Conservation (phyloP, 2,113 vertebrate genomes). For the Stomatorhinus ivindoensis region DNA sequence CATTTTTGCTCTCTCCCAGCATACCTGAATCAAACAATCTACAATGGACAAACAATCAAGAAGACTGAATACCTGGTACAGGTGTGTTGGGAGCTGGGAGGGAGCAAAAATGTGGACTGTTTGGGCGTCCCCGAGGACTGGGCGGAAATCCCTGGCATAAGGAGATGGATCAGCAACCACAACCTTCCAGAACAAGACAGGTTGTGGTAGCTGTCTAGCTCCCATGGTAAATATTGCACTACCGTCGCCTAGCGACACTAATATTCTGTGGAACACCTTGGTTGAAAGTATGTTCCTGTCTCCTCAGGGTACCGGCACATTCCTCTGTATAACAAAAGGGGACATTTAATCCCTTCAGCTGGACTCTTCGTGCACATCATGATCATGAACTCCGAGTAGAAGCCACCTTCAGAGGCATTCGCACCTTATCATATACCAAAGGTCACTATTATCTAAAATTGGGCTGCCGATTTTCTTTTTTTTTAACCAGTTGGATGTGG, state of each 20-base stretch:
- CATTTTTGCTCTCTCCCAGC: background rate
- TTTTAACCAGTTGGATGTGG: background rate
- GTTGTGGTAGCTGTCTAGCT: background rate
- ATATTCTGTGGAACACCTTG: background rate
- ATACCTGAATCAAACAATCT: background rate
- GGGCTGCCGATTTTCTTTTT: background rate
- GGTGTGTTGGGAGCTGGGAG: background rate
- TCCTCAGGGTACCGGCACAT: conserved; percentile 84
- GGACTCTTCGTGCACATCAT: conserved; percentile 78
- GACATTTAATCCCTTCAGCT: conserved; percentile 71
- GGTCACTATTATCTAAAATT: background rate
- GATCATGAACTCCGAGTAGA: conserved; percentile 52
- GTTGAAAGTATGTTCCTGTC: conserved; percentile 9
- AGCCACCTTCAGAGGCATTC: background rate
- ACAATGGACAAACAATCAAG: background rate
- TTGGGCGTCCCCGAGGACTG: background rate
- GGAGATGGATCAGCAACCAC: background rate
- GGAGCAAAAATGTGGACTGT: background rate
- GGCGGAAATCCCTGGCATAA: background rate
- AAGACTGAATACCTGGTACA: background rate
- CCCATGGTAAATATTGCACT: background rate
- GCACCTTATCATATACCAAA: background rate
- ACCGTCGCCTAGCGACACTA: background rate
- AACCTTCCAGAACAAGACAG: background rate
- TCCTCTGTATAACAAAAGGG: conserved; percentile 77